These are phyloP conservation scores for Desoria tigrina DNA, from an alignment of 2,888 invertebrate species.

Conservation along the genomic window DNA sequence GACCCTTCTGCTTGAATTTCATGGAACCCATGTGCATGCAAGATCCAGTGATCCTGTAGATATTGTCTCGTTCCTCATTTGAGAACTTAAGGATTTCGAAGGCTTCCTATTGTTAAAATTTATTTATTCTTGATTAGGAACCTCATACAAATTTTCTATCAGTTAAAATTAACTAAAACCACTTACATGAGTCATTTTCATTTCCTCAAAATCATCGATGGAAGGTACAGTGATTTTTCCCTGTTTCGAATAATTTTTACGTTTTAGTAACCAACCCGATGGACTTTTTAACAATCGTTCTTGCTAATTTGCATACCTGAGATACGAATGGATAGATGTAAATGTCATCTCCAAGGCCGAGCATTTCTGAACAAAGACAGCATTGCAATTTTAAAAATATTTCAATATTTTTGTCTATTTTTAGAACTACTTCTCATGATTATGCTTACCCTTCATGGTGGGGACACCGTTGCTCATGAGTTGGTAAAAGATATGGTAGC, in stretches of 20 bases:
- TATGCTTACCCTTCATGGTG: conserved; percentile 34
- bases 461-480: conserved; percentile 55
- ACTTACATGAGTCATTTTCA: conserved; percentile 82
- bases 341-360: conserved; percentile 68
- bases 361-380: conserved; percentile 45
- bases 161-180: no score
- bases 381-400: no score
- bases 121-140: not conserved
- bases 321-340: conserved; percentile 91
- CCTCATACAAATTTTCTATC: no score
- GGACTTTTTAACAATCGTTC: no score
- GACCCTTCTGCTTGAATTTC: conserved; percentile 66
- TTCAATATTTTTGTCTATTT: no score
- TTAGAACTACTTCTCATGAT: no score
- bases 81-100: conserved; percentile 64
- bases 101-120: conserved; percentile 57
- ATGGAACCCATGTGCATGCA: conserved; percentile 58
- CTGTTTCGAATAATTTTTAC: not conserved
- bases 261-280: no score
- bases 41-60: conserved; percentile 54
- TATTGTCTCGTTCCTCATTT: conserved; percentile 59
- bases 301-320: no score
- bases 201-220: conserved; percentile 95
- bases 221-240: conserved; percentile 93
- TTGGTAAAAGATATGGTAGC: conserved; percentile 64